Conservation (phyloP, 2,797 vertebrate genomes). For the Dendrocincla tyrannina region DNA sequence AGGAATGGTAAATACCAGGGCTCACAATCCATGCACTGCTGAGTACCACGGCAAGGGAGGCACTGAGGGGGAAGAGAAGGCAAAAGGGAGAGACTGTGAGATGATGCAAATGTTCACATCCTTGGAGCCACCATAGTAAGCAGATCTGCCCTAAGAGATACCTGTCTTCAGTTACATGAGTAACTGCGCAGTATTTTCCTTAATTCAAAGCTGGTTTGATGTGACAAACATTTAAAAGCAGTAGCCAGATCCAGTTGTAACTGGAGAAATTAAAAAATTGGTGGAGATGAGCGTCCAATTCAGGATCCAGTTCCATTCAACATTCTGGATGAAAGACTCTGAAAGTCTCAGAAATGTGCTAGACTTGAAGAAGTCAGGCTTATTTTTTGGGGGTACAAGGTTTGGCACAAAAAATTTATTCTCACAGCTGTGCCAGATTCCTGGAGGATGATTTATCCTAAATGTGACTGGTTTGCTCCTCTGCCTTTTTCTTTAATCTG, state of each 20-base stretch:
- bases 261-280: not conserved
- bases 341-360: not conserved
- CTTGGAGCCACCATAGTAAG: not conserved
- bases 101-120: not conserved
- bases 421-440: not conserved
- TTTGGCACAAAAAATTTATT: not conserved
- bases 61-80: not conserved
- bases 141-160: not conserved
- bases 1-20: not conserved
- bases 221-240: not conserved
- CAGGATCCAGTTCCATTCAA: not conserved
- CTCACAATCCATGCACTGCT: fast-evolving
- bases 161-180: fast-evolving
- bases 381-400: not conserved
- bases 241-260: not conserved
- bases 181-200: not conserved
- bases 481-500: not conserved
- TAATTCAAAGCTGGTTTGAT: not conserved
- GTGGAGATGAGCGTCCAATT: not conserved
- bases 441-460: not conserved
- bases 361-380: not conserved
- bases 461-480: not conserved
- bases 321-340: not conserved
- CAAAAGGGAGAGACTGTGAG: not conserved
- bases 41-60: not conserved